Percentiles rank a stretch among this genome's conserved stretches.
These are phyloP conservation scores for Neuroscelio doddi DNA, from an alignment of 2,888 invertebrate genomes.

Conservation along the genomic window DNA sequence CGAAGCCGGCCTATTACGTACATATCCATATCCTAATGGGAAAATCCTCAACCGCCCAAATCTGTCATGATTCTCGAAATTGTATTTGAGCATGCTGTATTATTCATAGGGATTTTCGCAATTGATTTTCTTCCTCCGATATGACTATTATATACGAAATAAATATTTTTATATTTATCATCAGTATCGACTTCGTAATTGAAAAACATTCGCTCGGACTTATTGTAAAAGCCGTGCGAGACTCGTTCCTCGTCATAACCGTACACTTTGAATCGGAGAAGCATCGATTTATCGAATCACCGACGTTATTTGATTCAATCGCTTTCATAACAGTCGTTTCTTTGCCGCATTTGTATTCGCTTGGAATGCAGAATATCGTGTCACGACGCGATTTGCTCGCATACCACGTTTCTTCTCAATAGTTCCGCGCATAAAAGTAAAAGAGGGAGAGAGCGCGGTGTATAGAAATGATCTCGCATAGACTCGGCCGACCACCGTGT, in stretches of 20 bases:
- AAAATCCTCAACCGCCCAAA: conserved; percentile 3
- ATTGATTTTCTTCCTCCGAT: too few relatives aligned
- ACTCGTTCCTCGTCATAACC: conserved; percentile 1
- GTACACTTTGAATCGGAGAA: conserved; percentile 5
- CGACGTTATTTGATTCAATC: conserved; percentile 15
- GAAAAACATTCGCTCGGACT: not conserved
- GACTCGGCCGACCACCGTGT: conserved; percentile 36
- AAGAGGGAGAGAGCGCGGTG: conserved; percentile 9
- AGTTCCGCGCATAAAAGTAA: conserved; percentile 11
- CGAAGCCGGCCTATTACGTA: conserved; percentile 22
- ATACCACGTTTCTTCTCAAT: conserved; percentile 25
- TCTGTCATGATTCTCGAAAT: conserved; percentile 37
- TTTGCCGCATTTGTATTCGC: conserved; percentile 17
- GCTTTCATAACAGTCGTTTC: conserved; percentile 15
- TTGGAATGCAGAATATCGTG: conserved; percentile 28
- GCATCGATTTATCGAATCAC: conserved; percentile 23
- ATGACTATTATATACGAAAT: too few relatives aligned
- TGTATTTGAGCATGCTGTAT: conserved; percentile 28
- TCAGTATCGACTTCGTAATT: too few relatives aligned
- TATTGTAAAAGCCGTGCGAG: not conserved
- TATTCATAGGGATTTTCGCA: conserved; percentile 25
- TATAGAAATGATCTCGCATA: conserved; percentile 22
- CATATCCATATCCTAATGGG: conserved; percentile 37
- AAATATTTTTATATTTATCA: too few relatives aligned
- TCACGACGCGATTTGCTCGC: conserved; percentile 27